phyloP scores from a whole-genome alignment of 2,888 invertebrate genomes.

The Altica lythri region DNA sequence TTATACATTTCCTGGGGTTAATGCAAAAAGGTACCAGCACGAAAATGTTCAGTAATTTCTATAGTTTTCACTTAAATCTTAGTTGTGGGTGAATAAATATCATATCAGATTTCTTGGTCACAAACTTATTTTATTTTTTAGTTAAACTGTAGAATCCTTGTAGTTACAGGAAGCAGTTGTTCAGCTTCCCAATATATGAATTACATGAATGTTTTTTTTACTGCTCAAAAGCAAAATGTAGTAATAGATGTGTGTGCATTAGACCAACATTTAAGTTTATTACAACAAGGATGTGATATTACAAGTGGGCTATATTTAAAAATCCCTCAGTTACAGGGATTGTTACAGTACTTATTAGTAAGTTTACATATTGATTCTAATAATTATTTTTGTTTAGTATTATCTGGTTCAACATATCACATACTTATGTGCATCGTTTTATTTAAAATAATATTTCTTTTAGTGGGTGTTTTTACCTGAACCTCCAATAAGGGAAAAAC shows the following conservation, averaged over 20 bases:
- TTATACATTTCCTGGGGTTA: too few species aligned
- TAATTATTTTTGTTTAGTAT: background rate
- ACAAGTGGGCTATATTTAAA: conserved; percentile 91
- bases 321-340: conserved; percentile 82
- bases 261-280: conserved; percentile 85
- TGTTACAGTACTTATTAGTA: conserved; percentile 85
- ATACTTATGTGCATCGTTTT: conserved; percentile 1
- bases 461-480: conserved; percentile 95
- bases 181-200: conserved; percentile 96
- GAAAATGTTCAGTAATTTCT: too few species aligned
- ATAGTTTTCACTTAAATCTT: too few species aligned
- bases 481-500: conserved; percentile 74
- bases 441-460: too few species aligned
- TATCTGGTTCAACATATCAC: background rate
- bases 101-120: background rate
- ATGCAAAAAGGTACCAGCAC: too few species aligned
- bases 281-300: conserved; percentile 97
- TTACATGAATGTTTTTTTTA: conserved; percentile 98
- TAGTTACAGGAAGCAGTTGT: conserved; percentile 89
- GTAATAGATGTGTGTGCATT: conserved; percentile 91
- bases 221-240: conserved; percentile 85
- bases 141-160: conserved; percentile 77
- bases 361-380: conserved; percentile 42
- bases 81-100: too few species aligned
- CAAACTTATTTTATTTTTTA: conserved; percentile 40